Conservation (phyloP, 2,888 invertebrate species). For the Acanthosoma haemorrhoidale region DNA sequence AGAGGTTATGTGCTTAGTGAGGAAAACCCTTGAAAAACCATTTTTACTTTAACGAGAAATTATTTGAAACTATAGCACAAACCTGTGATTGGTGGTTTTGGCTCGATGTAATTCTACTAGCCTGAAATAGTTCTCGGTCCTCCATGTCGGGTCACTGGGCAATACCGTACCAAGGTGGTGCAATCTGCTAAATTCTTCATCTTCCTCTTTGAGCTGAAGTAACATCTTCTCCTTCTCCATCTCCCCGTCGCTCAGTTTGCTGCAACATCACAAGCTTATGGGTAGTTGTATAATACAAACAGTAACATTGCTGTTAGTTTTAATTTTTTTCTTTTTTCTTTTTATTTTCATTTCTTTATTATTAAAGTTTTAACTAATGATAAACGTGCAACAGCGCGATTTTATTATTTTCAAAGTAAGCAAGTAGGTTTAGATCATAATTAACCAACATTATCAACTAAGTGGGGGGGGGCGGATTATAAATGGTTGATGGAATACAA, state of each 20-base stretch:
- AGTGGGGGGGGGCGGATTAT: no score
- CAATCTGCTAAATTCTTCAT: conserved; percentile 24
- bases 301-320: no score
- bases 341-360: neutral
- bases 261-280: neutral
- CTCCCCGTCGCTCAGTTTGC: conserved; percentile 18
- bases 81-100: conserved; percentile 14
- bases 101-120: conserved; percentile 60
- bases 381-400: no score
- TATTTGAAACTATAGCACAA: no score
- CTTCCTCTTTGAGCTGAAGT: conserved; percentile 14
- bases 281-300: no score
- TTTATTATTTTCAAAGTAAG: no score
- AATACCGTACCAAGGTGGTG: conserved; percentile 50
- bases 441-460: no score
- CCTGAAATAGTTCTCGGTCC: conserved; percentile 61
- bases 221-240: conserved; percentile 40
- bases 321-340: neutral
- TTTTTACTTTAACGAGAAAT: no score
- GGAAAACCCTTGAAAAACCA: no score
- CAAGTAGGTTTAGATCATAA: no score
- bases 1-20: no score
- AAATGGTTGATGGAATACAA: no score
- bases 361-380: neutral
- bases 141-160: conserved; percentile 65